phyloP scores from a whole-genome alignment of 2,888 invertebrate species.

The Epinotia nisella region DNA sequence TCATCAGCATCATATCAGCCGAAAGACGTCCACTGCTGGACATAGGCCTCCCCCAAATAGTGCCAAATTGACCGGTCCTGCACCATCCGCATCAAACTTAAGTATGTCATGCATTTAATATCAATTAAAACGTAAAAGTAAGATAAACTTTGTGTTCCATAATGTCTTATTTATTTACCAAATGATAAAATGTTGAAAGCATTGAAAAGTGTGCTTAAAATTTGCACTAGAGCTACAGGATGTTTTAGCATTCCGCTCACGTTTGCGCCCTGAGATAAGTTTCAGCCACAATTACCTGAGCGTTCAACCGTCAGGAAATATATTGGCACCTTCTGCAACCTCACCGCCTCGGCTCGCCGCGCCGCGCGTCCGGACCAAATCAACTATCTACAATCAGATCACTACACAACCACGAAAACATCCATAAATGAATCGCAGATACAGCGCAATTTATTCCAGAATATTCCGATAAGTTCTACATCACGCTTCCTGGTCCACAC shows the following conservation, averaged over 20 bases:
- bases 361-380: constrained; percentile 60
- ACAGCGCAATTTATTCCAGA: constrained; percentile 40
- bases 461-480: constrained; percentile 50
- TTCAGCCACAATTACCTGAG: constrained; percentile 83
- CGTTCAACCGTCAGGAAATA: constrained; percentile 82
- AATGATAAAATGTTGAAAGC: constrained; percentile 52
- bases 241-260: constrained; percentile 76
- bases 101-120: too few relatives aligned
- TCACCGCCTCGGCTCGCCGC: constrained; percentile 56
- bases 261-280: constrained; percentile 80
- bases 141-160: neutral
- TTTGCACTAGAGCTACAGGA: constrained; percentile 71
- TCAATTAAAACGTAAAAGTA: neutral
- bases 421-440: constrained; percentile 28
- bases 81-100: too few relatives aligned
- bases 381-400: constrained; percentile 68
- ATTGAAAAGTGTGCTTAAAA: constrained; percentile 68
- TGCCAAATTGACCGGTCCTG: too few relatives aligned
- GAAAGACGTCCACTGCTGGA: too few relatives aligned
- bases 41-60: too few relatives aligned
- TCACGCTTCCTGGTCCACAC: constrained; percentile 52
- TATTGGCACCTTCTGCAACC: constrained; percentile 80
- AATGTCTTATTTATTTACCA: constrained; percentile 7
- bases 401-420: constrained; percentile 35
- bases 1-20: too few relatives aligned